Evolutionary conservation across 2,113 vertebrate genomes (phyloP), one percentile per base, ranked within the genome.

Genomic region (Archocentrus centrarchus): DNA sequence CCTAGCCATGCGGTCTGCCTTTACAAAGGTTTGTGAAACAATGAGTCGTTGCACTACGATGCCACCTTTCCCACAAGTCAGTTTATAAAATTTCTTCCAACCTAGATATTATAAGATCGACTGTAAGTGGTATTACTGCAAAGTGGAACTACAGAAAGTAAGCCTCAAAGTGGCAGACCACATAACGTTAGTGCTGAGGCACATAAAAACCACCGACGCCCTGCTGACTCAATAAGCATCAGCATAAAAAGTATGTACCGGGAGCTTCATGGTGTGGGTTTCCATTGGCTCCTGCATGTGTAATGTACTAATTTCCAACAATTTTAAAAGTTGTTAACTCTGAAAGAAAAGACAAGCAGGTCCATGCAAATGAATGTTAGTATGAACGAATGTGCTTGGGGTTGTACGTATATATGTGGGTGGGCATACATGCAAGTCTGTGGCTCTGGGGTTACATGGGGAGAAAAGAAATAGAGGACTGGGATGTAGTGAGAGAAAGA

Each of bases 401-500:
- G 37, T 20, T 73, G 62, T 61, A 39, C 63, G 66, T 61, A 15
- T 44, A 8, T 2, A 13, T 61, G 64, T 79, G 27, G 2, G 27
- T 44, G 53, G 80, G 77, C 53, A 55, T 86, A 58, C 37, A 58
- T 75, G 22, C n/a, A 9, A 62, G 30, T 59, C 68, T 87, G 60
- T 44, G 50, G 37, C 8, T 4, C 24, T 10, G 75, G 66, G 81
- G 89, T 84, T 85, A 85, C 84, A 47, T 5, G 5, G 11, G 14
- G 73, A 37, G 32, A 73, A 39, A 41, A 30, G 78, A 35, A 53
- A 75, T 27, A 11, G 59, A 82, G 77, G 79, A 79, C 79, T 83
- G 7, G 75, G 75, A 66, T 55, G 66, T 20, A 76, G 80, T 27
- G 86, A 83, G 88, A 79, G 85, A 80, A 75, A 80, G 84, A 86